A percentile compares a stretch with the other conserved stretches of the same genome.
Evolutionary conservation across 2,888 invertebrate genomes (phyloP).

Genomic region (Megamerina dolium): DNA sequence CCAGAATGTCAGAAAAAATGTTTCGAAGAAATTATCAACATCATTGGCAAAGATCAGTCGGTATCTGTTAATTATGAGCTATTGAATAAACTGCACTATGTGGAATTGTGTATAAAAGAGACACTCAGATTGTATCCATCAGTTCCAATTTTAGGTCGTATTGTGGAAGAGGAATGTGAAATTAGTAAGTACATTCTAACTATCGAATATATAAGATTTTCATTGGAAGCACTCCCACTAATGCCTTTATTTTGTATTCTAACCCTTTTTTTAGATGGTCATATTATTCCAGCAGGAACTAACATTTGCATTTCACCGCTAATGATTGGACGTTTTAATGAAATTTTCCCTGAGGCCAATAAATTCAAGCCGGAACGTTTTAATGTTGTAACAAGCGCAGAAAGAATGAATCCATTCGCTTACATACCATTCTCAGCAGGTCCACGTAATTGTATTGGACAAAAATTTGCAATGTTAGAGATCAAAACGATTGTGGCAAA

Average conservation of each 20-base stretch:
- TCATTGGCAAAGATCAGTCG: slow-evolving; percentile 43
- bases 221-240: neutral
- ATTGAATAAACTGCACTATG: slow-evolving; percentile 41
- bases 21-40: slow-evolving; percentile 47
- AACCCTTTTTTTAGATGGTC: slow-evolving; percentile 35
- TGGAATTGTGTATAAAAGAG: slow-evolving; percentile 47
- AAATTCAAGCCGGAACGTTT: slow-evolving; percentile 47
- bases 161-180: slow-evolving; percentile 40
- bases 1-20: slow-evolving; percentile 51
- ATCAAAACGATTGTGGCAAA: slow-evolving; percentile 44
- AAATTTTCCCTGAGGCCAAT: slow-evolving; percentile 38
- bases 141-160: slow-evolving; percentile 44
- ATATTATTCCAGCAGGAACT: slow-evolving; percentile 42
- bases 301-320: slow-evolving; percentile 44
- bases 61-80: slow-evolving; percentile 40
- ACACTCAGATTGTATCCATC: slow-evolving; percentile 45
- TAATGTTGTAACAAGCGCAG: slow-evolving; percentile 33
- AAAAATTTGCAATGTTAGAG: slow-evolving; percentile 48
- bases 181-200: slow-evolving; percentile 36
- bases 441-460: slow-evolving; percentile 48
- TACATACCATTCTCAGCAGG: slow-evolving; percentile 49
- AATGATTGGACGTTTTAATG: slow-evolving; percentile 36
- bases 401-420: slow-evolving; percentile 43
- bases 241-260: too few relatives aligned
- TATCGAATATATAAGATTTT: neutral